Percentiles rank a stretch among this genome's conserved stretches.
These are phyloP conservation scores for Sebastes schlegelii DNA, from an alignment of 2,113 vertebrate species.

Conservation along the genomic window DNA sequence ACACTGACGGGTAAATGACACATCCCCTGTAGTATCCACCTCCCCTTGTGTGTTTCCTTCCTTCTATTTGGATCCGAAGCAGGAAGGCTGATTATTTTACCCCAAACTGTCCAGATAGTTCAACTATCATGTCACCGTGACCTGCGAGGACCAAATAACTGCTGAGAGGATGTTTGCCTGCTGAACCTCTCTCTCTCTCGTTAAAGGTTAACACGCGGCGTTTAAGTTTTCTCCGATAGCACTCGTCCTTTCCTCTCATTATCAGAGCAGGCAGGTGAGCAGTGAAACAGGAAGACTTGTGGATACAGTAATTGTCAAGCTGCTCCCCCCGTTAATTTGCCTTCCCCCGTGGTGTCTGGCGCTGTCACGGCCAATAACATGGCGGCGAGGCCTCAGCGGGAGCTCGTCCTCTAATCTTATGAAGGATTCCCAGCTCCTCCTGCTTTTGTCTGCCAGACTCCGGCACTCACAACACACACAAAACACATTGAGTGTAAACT, in stretches of 20 bases:
- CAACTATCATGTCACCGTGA: neutral
- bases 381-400: conserved; percentile 40
- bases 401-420: conserved; percentile 60
- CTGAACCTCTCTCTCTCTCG: neutral
- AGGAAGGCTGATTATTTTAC: neutral
- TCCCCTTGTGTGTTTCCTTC: conserved; percentile 27
- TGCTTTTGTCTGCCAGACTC: conserved; percentile 27
- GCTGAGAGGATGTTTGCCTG: neutral
- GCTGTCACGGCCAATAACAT: conserved; percentile 53
- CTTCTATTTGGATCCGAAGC: conserved; percentile 24
- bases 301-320: conserved; percentile 42
- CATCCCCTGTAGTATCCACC: neutral
- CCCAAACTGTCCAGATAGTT: neutral
- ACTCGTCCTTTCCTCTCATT: neutral
- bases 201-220: neutral
- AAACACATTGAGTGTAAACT: neutral
- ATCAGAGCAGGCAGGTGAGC: conserved; percentile 35
- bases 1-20: conserved; percentile 88
- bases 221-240: neutral
- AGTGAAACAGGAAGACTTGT: conserved; percentile 31
- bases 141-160: neutral
- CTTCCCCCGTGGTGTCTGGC: conserved; percentile 33
- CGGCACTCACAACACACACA: neutral
- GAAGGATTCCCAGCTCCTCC: conserved; percentile 47
- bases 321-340: conserved; percentile 43